Evolutionary conservation across 2,888 invertebrate genomes (phyloP).

Genomic region (Tetramorium bicarinatum): DNA sequence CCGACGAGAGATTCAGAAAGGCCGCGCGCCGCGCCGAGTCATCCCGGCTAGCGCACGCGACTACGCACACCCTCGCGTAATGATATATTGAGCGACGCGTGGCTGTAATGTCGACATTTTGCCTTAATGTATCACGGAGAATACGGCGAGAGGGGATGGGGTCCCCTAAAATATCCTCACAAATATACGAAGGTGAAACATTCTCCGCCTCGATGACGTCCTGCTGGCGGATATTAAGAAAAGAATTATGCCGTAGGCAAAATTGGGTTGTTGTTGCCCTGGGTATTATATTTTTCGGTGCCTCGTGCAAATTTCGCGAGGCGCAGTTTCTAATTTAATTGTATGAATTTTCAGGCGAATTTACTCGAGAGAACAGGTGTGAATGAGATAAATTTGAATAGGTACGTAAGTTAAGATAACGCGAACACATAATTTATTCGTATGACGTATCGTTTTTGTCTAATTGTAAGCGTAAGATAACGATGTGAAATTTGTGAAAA

Average conservation of each 20-base stretch:
- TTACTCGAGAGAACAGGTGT: background rate
- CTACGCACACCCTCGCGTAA: conserved; percentile 23
- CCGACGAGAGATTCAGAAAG: conserved; percentile 28
- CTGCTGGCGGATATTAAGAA: conserved; percentile 28
- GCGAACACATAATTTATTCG: background rate
- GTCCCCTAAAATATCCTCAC: conserved; percentile 33
- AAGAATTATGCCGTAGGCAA: conserved; percentile 31
- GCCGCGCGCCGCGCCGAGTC: background rate
- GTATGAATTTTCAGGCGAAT: background rate
- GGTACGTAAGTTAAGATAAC: background rate
- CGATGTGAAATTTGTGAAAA: background rate
- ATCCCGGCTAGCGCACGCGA: conserved; percentile 1
- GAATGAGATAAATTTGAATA: background rate
- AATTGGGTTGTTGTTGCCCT: background rate
- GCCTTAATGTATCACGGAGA: conserved; percentile 44
- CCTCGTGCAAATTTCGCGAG: conserved; percentile 1
- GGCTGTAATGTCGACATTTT: conserved; percentile 55
- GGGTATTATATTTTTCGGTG: background rate
- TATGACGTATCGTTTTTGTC: background rate
- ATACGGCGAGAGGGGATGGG: background rate
- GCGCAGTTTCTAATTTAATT: background rate
- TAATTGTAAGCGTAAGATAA: background rate
- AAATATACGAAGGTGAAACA: conserved; percentile 35
- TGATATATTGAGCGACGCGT: conserved; percentile 55
- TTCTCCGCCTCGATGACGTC: conserved; percentile 26